phyloP scores from a whole-genome alignment of 2,888 invertebrate genomes.

The Cheilosia vernalis region DNA sequence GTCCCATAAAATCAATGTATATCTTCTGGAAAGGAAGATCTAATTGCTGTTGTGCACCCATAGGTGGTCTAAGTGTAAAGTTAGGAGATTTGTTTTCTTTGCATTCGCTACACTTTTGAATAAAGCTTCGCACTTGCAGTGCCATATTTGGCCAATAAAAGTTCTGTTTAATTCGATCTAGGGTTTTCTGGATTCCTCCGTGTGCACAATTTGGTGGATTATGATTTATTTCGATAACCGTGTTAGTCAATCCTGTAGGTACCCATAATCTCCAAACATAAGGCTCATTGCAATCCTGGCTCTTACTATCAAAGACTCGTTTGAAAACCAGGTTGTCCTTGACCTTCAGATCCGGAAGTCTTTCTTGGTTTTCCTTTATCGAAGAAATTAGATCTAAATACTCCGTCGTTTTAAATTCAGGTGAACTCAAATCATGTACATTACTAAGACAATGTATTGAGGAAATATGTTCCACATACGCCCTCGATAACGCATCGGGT shows the following conservation, averaged over 20 bases:
- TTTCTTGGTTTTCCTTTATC: background rate
- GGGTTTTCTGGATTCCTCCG: conserved; percentile 9
- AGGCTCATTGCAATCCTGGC: background rate
- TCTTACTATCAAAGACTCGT: too few relatives aligned
- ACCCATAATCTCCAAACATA: background rate
- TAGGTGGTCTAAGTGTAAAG: background rate
- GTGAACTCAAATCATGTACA: background rate
- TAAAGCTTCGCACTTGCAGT: background rate
- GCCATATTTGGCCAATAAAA: too few relatives aligned
- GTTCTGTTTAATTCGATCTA: background rate
- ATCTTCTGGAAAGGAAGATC: conserved; percentile 14
- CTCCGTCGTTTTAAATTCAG: background rate
- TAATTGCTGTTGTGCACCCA: background rate
- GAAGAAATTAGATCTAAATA: background rate
- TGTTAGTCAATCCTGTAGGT: background rate
- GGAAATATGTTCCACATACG: conserved; percentile 15
- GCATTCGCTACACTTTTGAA: background rate
- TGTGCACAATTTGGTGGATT: background rate
- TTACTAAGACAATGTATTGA: background rate
- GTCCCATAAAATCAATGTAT: too few relatives aligned
- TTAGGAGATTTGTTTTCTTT: background rate
- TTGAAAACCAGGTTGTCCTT: background rate
- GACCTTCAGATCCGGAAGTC: background rate
- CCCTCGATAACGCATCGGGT: conserved; percentile 10
- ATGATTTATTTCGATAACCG: background rate